Conservation (phyloP, 2,797 vertebrate genomes). For the Mormyrus proboscirostris region DNA sequence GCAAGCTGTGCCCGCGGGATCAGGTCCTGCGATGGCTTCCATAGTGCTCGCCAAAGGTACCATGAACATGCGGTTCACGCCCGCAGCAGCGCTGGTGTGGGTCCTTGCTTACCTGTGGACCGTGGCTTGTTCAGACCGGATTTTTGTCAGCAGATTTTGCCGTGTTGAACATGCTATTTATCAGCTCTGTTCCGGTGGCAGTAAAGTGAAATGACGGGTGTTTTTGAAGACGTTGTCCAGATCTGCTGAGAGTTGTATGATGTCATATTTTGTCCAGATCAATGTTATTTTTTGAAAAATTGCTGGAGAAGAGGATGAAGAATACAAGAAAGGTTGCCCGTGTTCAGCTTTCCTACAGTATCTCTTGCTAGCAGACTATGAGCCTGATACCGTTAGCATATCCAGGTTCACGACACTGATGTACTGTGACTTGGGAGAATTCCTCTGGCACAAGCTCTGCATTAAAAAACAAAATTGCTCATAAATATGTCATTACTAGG, state of each 20-base stretch:
- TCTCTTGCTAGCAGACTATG: background rate
- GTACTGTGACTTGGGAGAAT: background rate
- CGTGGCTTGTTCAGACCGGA: background rate
- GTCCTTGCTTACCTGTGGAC: background rate
- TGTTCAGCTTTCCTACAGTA: background rate
- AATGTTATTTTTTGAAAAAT: constrained; percentile 1
- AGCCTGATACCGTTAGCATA: background rate
- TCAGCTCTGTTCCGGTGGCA: background rate
- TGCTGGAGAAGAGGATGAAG: background rate
- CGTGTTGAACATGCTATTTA: background rate
- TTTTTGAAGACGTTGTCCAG: background rate
- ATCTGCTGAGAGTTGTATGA: background rate
- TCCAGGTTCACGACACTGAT: background rate
- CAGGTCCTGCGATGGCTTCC: background rate
- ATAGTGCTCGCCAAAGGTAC: background rate
- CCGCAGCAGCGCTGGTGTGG: background rate
- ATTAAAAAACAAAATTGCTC: background rate
- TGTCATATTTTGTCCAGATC: background rate
- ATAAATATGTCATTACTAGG: background rate
- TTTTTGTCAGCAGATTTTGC: background rate
- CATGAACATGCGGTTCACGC: background rate
- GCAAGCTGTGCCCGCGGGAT: background rate
- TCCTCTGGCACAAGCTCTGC: background rate
- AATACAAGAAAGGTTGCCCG: background rate
- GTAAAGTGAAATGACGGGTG: background rate